These are phyloP conservation scores for Liolophura sinensis DNA, from an alignment of 1,140 invertebrate species.

Conservation along the genomic window DNA sequence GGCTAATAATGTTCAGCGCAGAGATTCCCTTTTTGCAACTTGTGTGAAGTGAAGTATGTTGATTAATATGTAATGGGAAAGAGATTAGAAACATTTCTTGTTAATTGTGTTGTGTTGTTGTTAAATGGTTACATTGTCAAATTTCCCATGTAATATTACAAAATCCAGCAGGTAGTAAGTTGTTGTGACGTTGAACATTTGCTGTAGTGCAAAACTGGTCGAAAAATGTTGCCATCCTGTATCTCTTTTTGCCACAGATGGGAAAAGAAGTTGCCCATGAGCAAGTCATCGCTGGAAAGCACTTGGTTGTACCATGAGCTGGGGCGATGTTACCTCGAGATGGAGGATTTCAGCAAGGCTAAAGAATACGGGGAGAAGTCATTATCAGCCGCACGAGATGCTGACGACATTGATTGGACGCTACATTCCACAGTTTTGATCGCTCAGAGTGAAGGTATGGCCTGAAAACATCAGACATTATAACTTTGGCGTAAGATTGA, in stretches of 20 bases:
- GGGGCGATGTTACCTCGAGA: conserved; percentile 56
- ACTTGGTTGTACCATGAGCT: conserved; percentile 60
- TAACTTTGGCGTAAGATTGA: background rate
- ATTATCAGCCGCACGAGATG: conserved; percentile 47
- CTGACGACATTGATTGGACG: conserved; percentile 54
- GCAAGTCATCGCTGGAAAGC: conserved; percentile 49
- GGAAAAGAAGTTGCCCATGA: conserved; percentile 51
- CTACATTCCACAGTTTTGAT: conserved; percentile 56
- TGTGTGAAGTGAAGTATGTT: no score
- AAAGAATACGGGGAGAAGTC: conserved; percentile 56
- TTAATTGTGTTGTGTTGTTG: conserved; percentile 5
- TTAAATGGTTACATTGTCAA: background rate
- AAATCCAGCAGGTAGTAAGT: no score
- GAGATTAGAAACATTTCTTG: background rate
- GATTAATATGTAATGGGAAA: background rate
- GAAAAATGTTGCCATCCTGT: background rate
- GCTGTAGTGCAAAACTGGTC: no score
- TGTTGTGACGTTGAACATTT: no score
- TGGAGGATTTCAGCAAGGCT: conserved; percentile 44
- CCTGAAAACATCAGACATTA: no score
- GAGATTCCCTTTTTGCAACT: no score
- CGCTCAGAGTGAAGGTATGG: conserved; percentile 53
- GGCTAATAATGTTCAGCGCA: no score
- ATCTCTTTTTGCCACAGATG: conserved; percentile 38
- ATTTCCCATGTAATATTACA: no score